Percentiles rank a stretch among this genome's conserved stretches.
Evolutionary conservation across 2,797 vertebrate genomes (phyloP).

Genomic region (Netta rufina): DNA sequence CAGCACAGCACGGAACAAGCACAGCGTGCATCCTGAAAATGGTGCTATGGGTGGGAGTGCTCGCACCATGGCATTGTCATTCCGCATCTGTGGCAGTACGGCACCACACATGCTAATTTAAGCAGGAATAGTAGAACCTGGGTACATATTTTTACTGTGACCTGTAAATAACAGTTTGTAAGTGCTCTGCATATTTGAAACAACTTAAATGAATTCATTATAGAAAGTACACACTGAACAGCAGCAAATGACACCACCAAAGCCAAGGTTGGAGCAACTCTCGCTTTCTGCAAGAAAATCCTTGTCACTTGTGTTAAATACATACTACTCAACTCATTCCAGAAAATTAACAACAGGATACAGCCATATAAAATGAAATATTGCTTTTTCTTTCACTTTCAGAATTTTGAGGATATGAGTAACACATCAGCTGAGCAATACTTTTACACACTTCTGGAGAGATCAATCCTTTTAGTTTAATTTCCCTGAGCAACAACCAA

Average conservation of each 20-base stretch:
- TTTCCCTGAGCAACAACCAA: not conserved
- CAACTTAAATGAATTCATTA: not conserved
- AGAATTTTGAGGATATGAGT: not conserved
- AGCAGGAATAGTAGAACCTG: not conserved
- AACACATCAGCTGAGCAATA: not conserved
- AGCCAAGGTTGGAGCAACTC: not conserved
- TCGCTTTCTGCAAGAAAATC: not conserved
- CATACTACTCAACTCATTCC: not conserved
- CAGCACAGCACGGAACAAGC: not conserved
- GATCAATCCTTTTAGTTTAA: not conserved
- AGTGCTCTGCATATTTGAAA: not conserved
- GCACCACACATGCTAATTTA: not conserved
- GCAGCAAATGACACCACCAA: not conserved
- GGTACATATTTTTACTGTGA: not conserved
- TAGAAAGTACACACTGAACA: not conserved
- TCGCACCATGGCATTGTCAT: not conserved
- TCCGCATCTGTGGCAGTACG: not conserved
- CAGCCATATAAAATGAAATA: not conserved
- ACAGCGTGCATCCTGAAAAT: accelerated
- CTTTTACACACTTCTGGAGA: not conserved
- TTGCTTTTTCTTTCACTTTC: conserved; percentile 49
- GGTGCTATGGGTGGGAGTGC: not conserved
- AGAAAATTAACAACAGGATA: conserved; percentile 12
- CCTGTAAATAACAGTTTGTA: not conserved
- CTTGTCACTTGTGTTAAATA: not conserved